A percentile compares a stretch with the other conserved stretches of the same genome.
Evolutionary conservation across 2,113 vertebrate genomes (phyloP).

Genomic region (Saguinus imperator): DNA sequence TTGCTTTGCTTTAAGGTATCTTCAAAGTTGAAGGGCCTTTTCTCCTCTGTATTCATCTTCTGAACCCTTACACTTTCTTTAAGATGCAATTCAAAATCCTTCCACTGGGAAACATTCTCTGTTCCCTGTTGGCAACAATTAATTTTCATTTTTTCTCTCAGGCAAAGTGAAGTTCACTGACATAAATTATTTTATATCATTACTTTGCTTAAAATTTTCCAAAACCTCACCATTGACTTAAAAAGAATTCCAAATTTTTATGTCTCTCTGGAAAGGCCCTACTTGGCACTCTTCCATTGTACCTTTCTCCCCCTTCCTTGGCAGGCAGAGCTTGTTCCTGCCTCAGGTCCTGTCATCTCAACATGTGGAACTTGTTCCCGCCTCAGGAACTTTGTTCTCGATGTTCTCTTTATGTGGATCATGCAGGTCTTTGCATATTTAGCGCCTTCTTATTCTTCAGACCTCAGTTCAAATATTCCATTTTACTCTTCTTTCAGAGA

Average conservation of each 20-base stretch:
- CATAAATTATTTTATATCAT: too few relatives aligned
- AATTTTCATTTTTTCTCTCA: conserved; percentile 8
- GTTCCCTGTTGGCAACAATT: neutral
- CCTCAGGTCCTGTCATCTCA: too few relatives aligned
- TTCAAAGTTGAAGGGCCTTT: neutral
- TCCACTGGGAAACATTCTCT: neutral
- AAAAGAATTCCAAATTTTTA: too few relatives aligned
- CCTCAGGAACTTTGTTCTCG: neutral
- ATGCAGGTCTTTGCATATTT: neutral
- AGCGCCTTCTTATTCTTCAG: neutral
- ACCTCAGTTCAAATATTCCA: neutral
- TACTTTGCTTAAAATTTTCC: too few relatives aligned
- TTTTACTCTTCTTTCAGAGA: too few relatives aligned
- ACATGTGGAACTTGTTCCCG: too few relatives aligned
- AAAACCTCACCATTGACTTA: too few relatives aligned
- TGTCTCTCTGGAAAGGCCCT: neutral
- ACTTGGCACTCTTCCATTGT: neutral
- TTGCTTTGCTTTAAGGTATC: neutral
- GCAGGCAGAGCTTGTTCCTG: neutral
- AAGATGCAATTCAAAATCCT: neutral
- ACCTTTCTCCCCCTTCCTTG: neutral
- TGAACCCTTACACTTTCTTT: neutral
- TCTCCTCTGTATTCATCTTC: neutral
- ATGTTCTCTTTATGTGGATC: neutral
- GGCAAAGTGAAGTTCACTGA: too few relatives aligned